Evolutionary conservation across 2,888 invertebrate species (phyloP).

Genomic region (Spatulosminthurus flaviceps): DNA sequence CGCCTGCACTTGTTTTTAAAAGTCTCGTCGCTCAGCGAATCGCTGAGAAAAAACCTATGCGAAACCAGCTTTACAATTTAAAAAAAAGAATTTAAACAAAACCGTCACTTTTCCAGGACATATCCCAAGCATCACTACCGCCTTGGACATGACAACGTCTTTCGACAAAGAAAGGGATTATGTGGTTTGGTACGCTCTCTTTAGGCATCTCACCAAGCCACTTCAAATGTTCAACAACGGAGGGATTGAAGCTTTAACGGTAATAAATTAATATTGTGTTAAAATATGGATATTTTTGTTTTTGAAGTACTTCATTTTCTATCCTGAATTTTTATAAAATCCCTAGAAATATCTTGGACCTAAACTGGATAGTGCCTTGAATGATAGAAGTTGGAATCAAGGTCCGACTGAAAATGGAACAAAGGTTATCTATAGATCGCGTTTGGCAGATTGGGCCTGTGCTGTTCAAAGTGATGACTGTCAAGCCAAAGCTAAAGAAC

Average conservation of each 20-base stretch:
- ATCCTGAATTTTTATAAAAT: too few species aligned
- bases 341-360: not conserved
- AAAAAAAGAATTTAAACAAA: too few species aligned
- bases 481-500: not conserved
- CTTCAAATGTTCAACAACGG: not conserved
- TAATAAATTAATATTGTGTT: too few species aligned
- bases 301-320: too few species aligned
- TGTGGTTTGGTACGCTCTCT: constrained; percentile 6
- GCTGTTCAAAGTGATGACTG: not conserved
- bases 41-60: too few species aligned
- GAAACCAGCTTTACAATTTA: too few species aligned
- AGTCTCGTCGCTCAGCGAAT: too few species aligned
- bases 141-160: constrained; percentile 12
- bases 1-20: too few species aligned
- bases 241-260: not conserved
- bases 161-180: not conserved
- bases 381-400: not conserved
- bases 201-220: not conserved
- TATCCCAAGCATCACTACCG: not conserved
- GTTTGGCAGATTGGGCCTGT: constrained; percentile 15
- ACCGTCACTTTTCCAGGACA: not conserved
- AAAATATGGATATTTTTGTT: too few species aligned
- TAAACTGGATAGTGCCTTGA: not conserved
- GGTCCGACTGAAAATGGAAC: not conserved
- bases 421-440: not conserved